Conservation (phyloP, 2,113 vertebrate species). For the Orthonyx spaldingii region DNA sequence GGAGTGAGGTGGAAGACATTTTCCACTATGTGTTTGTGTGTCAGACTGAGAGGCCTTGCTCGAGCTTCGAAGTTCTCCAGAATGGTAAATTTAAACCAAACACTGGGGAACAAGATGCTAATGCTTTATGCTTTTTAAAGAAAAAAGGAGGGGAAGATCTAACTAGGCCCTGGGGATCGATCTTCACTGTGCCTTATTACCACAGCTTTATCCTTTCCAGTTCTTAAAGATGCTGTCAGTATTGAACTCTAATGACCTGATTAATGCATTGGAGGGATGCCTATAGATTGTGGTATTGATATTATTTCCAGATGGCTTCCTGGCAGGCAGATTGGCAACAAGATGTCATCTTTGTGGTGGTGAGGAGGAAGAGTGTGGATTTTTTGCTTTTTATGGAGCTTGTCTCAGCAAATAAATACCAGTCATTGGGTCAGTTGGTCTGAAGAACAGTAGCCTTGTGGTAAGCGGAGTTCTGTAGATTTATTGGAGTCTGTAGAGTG, state of each 20-base stretch:
- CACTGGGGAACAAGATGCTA: background rate
- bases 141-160: background rate
- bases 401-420: constrained; percentile 44
- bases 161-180: background rate
- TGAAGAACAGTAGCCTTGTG: constrained; percentile 51
- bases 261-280: constrained; percentile 35
- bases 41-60: background rate
- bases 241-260: constrained; percentile 41
- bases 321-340: constrained; percentile 29
- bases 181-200: background rate
- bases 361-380: background rate
- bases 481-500: constrained; percentile 12
- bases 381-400: background rate
- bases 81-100: constrained; percentile 16
- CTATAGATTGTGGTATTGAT: constrained; percentile 22
- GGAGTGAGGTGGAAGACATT: background rate
- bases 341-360: constrained; percentile 13
- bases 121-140: background rate
- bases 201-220: background rate
- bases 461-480: constrained; percentile 18
- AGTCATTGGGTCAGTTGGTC: background rate
- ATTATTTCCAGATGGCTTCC: constrained; percentile 42
- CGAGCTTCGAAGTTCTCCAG: background rate
- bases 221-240: constrained; percentile 23
- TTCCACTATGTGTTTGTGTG: background rate